Percentiles rank a stretch among this genome's conserved stretches.
Evolutionary conservation across 1,140 invertebrate species (phyloP).

Genomic region (Theocolax elegans): DNA sequence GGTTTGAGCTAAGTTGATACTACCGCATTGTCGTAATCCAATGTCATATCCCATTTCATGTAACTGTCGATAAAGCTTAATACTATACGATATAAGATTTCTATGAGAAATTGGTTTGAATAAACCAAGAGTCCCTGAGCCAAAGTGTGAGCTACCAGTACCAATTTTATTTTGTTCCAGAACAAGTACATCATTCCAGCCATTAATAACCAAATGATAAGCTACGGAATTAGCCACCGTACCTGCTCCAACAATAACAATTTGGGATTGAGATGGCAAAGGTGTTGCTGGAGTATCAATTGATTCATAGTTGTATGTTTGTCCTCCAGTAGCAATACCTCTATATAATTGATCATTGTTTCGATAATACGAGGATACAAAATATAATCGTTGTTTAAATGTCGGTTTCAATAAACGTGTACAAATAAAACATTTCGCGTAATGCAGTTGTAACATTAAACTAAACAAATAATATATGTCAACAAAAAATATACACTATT

Average conservation of each 20-base stretch:
- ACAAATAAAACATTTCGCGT: slow-evolving; percentile 33
- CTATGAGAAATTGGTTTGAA: slow-evolving; percentile 72
- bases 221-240: slow-evolving; percentile 76
- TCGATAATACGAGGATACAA: no score
- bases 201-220: slow-evolving; percentile 74
- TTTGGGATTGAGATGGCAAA: slow-evolving; percentile 67
- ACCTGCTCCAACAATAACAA: slow-evolving; percentile 77
- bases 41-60: slow-evolving; percentile 74
- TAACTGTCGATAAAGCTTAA: slow-evolving; percentile 73
- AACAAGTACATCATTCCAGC: slow-evolving; percentile 74
- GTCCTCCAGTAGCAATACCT: no score
- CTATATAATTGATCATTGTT: no score
- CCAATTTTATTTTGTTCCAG: slow-evolving; percentile 76
- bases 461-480: neutral
- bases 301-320: slow-evolving; percentile 28
- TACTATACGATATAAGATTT: slow-evolving; percentile 72
- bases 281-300: slow-evolving; percentile 13
- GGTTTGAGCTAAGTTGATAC: slow-evolving; percentile 78
- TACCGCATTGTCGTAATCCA: slow-evolving; percentile 75
- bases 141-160: slow-evolving; percentile 76
- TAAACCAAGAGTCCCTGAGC: slow-evolving; percentile 74
- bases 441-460: slow-evolving; percentile 40
- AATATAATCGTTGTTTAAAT: slow-evolving; percentile 1
- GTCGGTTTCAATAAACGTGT: slow-evolving; percentile 27
- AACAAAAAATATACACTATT: no score